phyloP scores from a whole-genome alignment of 2,113 vertebrate species.

The Corynorhinus townsendii region DNA sequence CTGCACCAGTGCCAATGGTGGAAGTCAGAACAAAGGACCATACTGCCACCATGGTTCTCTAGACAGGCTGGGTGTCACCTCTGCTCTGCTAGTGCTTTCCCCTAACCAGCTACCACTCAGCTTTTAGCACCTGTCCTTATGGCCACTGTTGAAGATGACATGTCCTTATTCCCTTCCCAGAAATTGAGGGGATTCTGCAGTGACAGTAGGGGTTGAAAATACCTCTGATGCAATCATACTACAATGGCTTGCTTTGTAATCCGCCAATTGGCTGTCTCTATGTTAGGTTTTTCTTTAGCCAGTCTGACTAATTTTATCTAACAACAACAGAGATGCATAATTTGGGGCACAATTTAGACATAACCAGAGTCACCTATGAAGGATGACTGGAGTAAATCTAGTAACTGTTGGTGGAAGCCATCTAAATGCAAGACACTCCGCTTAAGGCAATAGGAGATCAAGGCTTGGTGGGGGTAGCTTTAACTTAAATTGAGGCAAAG shows the following conservation, averaged over 20 bases:
- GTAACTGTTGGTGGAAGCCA: not conserved
- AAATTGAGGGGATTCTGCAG: not conserved
- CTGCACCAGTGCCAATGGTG: not conserved
- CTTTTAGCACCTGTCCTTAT: not conserved
- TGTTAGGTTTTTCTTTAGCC: not conserved
- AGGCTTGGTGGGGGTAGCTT: not conserved
- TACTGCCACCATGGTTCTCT: not conserved
- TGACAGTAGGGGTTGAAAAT: not conserved
- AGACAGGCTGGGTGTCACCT: not conserved
- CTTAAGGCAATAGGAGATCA: not conserved
- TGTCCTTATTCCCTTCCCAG: not conserved
- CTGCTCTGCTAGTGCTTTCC: not conserved
- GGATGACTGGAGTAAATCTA: not conserved
- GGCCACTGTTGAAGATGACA: not conserved
- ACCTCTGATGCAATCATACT: not conserved
- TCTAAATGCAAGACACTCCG: not conserved
- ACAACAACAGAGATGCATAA: not conserved
- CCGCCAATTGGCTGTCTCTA: not conserved
- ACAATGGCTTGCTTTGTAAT: not conserved
- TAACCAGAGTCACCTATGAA: not conserved
- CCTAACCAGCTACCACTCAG: not conserved
- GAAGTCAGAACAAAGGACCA: not conserved
- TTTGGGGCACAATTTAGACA: not conserved
- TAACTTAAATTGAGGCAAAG: not conserved
- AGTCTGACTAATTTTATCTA: not conserved